Evolutionary conservation across 2,888 invertebrate species (phyloP).

Genomic region (Sinopyrophorus schimmeli): DNA sequence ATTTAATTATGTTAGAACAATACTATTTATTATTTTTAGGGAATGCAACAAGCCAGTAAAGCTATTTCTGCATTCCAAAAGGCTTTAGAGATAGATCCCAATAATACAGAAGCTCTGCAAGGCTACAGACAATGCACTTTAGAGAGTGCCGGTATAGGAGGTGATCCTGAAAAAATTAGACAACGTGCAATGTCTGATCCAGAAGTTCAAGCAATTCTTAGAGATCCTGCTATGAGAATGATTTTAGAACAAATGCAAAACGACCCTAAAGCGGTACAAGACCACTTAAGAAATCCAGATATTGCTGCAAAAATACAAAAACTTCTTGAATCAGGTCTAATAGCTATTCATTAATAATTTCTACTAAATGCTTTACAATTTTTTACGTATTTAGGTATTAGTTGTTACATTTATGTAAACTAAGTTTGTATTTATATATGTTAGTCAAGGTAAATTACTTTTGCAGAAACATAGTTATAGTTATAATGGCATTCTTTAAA

Average conservation of each 20-base stretch:
- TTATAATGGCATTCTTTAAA: no score
- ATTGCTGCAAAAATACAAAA: conserved; percentile 97
- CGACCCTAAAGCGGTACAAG: conserved; percentile 90
- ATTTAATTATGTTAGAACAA: not conserved
- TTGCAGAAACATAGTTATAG: no score
- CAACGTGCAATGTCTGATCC: conserved; percentile 97
- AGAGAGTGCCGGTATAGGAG: conserved; percentile 63
- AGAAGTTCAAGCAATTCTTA: conserved; percentile 93
- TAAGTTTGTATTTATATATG: no score
- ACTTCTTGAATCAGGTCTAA: conserved; percentile 91
- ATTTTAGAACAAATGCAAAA: conserved; percentile 99
- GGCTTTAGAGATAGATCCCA: conserved; percentile 92
- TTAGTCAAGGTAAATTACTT: no score
- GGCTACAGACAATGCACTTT: conserved; percentile 85
- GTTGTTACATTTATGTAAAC: no score
- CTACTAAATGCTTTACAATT: no score
- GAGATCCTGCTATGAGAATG: conserved; percentile 98
- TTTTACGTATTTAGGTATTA: no score
- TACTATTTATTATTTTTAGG: conserved; percentile 57
- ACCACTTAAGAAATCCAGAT: conserved; percentile 95
- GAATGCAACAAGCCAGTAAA: conserved; percentile 92
- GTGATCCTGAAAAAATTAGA: conserved; percentile 90
- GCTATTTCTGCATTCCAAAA: conserved; percentile 93
- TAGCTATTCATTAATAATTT: conserved; percentile 92
- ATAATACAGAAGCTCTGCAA: conserved; percentile 90